Conservation (phyloP, 1,140 invertebrate species). For the Linepithema humile region DNA sequence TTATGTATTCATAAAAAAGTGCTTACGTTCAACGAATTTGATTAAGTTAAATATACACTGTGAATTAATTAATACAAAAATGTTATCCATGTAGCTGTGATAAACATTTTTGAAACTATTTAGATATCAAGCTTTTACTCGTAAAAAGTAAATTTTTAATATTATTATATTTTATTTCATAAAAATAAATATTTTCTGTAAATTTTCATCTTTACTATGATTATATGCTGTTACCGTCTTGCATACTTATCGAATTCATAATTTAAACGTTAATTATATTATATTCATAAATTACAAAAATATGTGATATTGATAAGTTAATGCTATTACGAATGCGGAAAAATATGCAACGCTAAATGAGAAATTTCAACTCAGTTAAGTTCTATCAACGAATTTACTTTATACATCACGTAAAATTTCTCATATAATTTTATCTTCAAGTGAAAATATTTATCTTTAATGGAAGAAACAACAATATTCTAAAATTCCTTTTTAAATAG, state of each 20-base stretch:
- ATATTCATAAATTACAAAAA: slow-evolving; percentile 3
- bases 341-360: background rate
- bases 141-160: no score
- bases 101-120: background rate
- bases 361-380: background rate
- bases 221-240: background rate
- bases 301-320: slow-evolving; percentile 20
- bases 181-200: background rate
- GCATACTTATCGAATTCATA: background rate
- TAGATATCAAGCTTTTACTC: background rate
- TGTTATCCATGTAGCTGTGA: background rate
- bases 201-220: background rate
- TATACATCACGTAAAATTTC: background rate
- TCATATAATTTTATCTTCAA: background rate
- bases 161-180: background rate
- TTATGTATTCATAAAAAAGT: slow-evolving; percentile 6
- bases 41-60: background rate
- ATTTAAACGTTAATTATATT: background rate
- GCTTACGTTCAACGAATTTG: background rate
- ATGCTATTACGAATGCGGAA: background rate
- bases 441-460: background rate
- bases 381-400: background rate
- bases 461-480: no score
- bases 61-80: background rate
- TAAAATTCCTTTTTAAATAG: background rate